Base-by-base conservation (phyloP, 1,140 invertebrate genomes). In the Augochlora pura region DNA sequence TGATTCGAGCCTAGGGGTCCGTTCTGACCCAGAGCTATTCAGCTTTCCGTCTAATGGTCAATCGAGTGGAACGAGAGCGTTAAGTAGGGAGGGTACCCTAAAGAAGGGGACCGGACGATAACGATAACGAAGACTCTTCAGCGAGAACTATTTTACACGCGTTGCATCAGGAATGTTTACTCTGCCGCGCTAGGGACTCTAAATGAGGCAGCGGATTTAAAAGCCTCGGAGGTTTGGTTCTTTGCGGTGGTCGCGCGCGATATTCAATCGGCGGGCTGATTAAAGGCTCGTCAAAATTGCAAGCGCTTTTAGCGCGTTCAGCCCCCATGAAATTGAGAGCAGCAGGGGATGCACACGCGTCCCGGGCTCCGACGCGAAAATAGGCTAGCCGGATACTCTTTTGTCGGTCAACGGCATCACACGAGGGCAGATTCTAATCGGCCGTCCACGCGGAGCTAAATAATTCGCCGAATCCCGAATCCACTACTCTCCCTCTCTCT, bases 241-340 rank as follows among this genome's bases (percentile, higher is more conserved):
- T 77, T 77, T n/a, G 42, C 4, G 32, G 67, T n/a, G 59, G 68
- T 54, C 25, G 46, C 76, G 64, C 60, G 68, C 67, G 76, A 77
- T 46, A 72, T 78, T 72, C 60, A 72, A 78, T 78, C 76, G 71
- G 46, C 38, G 8, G 49, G 16, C 68, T 72, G 69, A 78, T 78
- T 78, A 78, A 70, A 65, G 69, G 18, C 68, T 72, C 68, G 60
- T 78, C 57, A 78, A 78, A 78, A 78, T 78, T 78, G 60, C 68
- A 78, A 27, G 42, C n/a, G 42, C 32, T 32, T 52, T 63, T 49
- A 59, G 14, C 8, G 18, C 10, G 23, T 27, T 46, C 27, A 7
- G 2, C 14, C 21, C 27, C 21, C 16, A 57, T 46, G 54, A 70
- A 70, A 77, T 70, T 52, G 62, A 59, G 38, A 32, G 42, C 60